phyloP scores from a whole-genome alignment of 2,113 vertebrate species.

The Gambusia holbrooki region DNA sequence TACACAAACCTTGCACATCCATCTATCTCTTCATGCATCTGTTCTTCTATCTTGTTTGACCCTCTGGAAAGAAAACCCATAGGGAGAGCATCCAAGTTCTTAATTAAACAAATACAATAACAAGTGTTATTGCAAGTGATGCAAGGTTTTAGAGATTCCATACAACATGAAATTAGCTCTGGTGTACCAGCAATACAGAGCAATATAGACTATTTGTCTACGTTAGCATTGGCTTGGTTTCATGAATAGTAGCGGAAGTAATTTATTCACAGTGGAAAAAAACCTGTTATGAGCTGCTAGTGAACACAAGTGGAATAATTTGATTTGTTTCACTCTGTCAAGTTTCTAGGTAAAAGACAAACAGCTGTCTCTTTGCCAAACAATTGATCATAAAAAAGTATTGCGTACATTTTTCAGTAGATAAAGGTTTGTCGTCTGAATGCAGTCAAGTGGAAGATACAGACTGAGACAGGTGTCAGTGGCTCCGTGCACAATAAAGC shows the following conservation, averaged over 20 bases:
- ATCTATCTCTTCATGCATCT: too few relatives aligned
- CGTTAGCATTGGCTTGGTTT: conserved; percentile 31
- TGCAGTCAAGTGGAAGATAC: conserved; percentile 67
- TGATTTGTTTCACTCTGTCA: conserved; percentile 58
- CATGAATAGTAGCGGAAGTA: conserved; percentile 46
- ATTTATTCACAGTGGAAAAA: conserved; percentile 54
- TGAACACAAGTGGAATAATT: conserved; percentile 67
- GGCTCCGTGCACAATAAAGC: conserved; percentile 49
- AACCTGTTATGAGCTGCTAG: conserved; percentile 35
- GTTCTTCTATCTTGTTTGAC: too few relatives aligned
- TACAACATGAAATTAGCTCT: background rate
- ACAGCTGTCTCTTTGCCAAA: conserved; percentile 63
- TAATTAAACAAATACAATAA: too few relatives aligned
- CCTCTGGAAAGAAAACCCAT: too few relatives aligned
- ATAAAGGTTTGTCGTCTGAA: conserved; percentile 56
- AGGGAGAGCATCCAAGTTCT: too few relatives aligned
- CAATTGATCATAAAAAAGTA: conserved; percentile 60
- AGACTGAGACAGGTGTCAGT: conserved; percentile 68
- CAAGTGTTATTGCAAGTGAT: too few relatives aligned
- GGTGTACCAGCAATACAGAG: background rate
- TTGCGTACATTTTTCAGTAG: background rate
- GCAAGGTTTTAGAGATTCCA: background rate
- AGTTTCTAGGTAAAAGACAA: conserved; percentile 58
- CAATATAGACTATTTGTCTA: background rate
- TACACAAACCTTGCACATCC: too few relatives aligned